Conservation (phyloP, 2,888 invertebrate species). For the Augochlorella aurata region DNA sequence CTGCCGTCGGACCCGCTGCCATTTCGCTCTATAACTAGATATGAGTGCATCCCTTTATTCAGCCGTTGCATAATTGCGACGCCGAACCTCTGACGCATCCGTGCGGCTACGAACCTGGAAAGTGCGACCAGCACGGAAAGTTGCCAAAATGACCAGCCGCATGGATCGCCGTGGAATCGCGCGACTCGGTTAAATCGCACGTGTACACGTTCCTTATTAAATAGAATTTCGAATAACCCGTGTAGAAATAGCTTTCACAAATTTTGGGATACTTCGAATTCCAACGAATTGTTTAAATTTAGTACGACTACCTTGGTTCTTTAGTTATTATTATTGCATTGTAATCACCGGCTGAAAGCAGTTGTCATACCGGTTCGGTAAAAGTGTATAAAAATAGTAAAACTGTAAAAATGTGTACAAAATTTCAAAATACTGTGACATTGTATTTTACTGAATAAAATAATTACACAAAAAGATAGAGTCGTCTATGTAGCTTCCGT, state of each 20-base stretch:
- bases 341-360: too few relatives aligned
- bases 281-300: too few relatives aligned
- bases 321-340: too few relatives aligned
- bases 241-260: background rate
- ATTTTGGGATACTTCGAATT: too few relatives aligned
- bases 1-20: slow-evolving; percentile 26
- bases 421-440: too few relatives aligned
- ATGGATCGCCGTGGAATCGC: slow-evolving; percentile 34
- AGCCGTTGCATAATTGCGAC: slow-evolving; percentile 63
- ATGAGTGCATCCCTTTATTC: slow-evolving; percentile 60
- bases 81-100: slow-evolving; percentile 35
- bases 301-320: too few relatives aligned
- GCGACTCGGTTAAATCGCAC: background rate
- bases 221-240: slow-evolving; percentile 3
- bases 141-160: slow-evolving; percentile 27
- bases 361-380: too few relatives aligned
- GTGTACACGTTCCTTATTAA: slow-evolving; percentile 27
- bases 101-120: slow-evolving; percentile 27
- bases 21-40: slow-evolving; percentile 57
- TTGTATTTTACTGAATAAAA: too few relatives aligned
- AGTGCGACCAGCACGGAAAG: slow-evolving; percentile 41
- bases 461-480: too few relatives aligned
- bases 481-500: too few relatives aligned
- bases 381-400: too few relatives aligned
- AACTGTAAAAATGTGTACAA: too few relatives aligned